A percentile compares a stretch with the other conserved stretches of the same genome.
Evolutionary conservation across 2,888 invertebrate species (phyloP).

Genomic region (Trichogramma evanescens): DNA sequence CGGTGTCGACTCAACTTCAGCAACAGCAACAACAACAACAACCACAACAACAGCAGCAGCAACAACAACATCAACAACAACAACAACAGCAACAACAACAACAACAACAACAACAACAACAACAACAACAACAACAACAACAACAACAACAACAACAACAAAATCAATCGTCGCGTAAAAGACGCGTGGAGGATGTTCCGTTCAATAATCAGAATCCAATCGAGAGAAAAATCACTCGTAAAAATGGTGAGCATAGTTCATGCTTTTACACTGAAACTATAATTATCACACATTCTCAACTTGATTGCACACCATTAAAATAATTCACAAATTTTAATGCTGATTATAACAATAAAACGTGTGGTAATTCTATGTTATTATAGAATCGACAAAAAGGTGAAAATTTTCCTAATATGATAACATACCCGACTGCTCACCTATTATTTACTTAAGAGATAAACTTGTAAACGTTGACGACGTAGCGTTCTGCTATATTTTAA

Average conservation of each 20-base stretch:
- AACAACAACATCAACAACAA: background rate
- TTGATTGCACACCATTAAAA: background rate
- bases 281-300: background rate
- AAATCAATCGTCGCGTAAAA: constrained; percentile 29
- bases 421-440: background rate
- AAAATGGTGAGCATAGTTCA: constrained; percentile 35
- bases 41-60: background rate
- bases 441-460: constrained; percentile 2
- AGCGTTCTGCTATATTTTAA: background rate
- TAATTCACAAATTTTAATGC: background rate
- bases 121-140: constrained; percentile 1
- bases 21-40: background rate
- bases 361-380: too few species aligned
- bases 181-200: constrained; percentile 32
- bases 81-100: background rate
- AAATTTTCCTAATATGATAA: constrained; percentile 9
- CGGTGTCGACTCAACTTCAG: constrained; percentile 9
- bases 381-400: background rate
- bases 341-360: too few species aligned
- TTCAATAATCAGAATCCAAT: constrained; percentile 19
- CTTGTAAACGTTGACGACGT: background rate
- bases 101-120: constrained; percentile 17
- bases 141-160: constrained; percentile 18
- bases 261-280: background rate
- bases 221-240: constrained; percentile 39